phyloP scores from a whole-genome alignment of 1,140 invertebrate species.

The Papilio polyxenes region DNA sequence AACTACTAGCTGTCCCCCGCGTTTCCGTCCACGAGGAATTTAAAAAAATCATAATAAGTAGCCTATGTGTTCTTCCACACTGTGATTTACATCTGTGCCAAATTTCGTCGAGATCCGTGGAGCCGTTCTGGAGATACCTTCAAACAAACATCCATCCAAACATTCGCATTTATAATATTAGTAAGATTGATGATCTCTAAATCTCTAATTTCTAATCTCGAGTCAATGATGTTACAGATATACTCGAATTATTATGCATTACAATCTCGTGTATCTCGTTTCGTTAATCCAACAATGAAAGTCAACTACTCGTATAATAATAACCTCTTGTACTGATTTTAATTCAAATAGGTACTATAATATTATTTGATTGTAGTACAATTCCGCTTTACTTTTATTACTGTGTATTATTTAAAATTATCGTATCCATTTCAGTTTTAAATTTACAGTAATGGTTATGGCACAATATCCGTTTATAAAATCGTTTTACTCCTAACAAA shows the following conservation, averaged over 20 bases:
- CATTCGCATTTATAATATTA: too few species aligned
- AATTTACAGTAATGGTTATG: neutral
- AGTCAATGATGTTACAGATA: neutral
- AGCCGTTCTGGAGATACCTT: too few species aligned
- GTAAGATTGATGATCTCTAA: too few species aligned
- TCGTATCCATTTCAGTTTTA: neutral
- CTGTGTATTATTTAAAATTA: neutral
- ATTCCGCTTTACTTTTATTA: neutral
- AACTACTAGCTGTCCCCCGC: too few species aligned
- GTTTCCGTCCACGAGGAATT: too few species aligned
- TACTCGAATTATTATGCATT: neutral
- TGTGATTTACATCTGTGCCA: too few species aligned
- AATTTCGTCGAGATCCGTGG: too few species aligned
- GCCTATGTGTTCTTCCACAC: too few species aligned
- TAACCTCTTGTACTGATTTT: neutral
- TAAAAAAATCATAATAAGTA: too few species aligned
- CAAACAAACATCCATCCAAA: too few species aligned
- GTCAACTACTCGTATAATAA: neutral
- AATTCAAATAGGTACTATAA: neutral
- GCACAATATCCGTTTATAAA: slow-evolving; percentile 8
- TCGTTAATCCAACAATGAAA: neutral
- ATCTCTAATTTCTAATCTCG: neutral
- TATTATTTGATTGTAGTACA: neutral
- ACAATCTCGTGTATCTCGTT: neutral
- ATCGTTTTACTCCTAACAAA: slow-evolving; percentile 24